These are phyloP conservation scores for Channallabes apus DNA, from an alignment of 2,797 vertebrate species.

Conservation along the genomic window DNA sequence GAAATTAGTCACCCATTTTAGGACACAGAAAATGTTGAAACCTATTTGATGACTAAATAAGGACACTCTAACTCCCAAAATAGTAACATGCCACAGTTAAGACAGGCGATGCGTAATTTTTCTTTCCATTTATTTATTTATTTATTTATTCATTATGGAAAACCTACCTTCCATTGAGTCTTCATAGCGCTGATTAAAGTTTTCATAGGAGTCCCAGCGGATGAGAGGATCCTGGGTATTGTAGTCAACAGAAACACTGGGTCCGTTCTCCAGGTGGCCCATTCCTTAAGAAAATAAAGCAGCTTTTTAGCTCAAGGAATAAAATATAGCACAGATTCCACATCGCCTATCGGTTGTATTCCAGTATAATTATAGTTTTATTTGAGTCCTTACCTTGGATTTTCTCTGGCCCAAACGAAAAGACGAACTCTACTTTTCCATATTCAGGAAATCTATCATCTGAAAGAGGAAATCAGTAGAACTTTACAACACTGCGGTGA, in stretches of 20 bases:
- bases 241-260: constrained; percentile 94
- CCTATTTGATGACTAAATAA: neutral
- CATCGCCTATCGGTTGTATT: neutral
- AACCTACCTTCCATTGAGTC: constrained; percentile 75
- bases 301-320: constrained; percentile 44
- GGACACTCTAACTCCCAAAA: neutral
- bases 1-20: neutral
- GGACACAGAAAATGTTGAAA: neutral
- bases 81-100: neutral
- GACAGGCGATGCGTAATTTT: neutral
- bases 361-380: constrained; percentile 33
- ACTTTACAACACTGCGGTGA: neutral
- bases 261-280: constrained; percentile 92
- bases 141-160: constrained; percentile 14
- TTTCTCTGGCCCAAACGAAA: constrained; percentile 97
- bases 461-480: constrained; percentile 54
- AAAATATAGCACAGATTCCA: neutral
- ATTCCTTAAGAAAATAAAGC: constrained; percentile 76
- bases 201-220: constrained; percentile 89
- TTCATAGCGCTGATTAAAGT: constrained; percentile 76
- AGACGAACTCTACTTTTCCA: constrained; percentile 96
- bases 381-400: constrained; percentile 83
- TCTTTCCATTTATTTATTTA: neutral
- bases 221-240: constrained; percentile 94
- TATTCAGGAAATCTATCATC: constrained; percentile 97